Evolutionary conservation across 92 coral and sea anemone genomes (phyloP), one percentile per base, ranked within the genome.

Genomic region (Parazoanthus swiftii): DNA sequence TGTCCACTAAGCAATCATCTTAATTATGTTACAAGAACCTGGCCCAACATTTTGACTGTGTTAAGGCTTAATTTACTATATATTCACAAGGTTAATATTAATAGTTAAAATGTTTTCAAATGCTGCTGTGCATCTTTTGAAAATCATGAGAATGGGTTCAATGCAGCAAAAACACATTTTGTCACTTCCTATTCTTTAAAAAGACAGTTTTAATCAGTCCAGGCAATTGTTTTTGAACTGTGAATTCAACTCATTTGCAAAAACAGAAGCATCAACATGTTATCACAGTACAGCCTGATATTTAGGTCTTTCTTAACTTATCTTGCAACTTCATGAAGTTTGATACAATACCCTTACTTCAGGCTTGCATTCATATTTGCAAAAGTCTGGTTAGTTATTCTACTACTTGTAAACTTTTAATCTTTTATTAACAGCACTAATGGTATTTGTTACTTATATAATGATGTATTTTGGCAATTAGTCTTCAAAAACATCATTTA

Each of bases 281-380:
- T 5, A 63, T 58, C 18, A 2, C 5, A 15, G 66, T 58, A 23
- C 70, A 63, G 26, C 21, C 70, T 18, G 70, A 51, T 51, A 51
- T 2, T 8, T 98, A 92, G 95, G 85, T 13, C 99, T 76, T 94
- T 97, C 81, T 95, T 95, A n/a, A 97, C 98, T 76, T 97, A 97
- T 46, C 92, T 94, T 65, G 83, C 92, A 16, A 97, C 99, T 67
- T 92, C 91, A 75, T 97, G 99, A 65, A 97, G 89, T 74, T 95
- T 91, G 89, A 94, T 97, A 11, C 98, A 91, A 77, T 95, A 97
- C 71, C 92, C 95, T 65, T 93, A 74, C 79, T 97, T 98, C 84
- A 97, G 56, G 38, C 94, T 85, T 9, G 4, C 4, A 63, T 20
- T 18, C 15, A 63, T 63, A 2, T 21, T 2, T 63, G 70, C 70